phyloP scores from a whole-genome alignment of 2,113 vertebrate genomes.

The Vanacampus margaritifer region DNA sequence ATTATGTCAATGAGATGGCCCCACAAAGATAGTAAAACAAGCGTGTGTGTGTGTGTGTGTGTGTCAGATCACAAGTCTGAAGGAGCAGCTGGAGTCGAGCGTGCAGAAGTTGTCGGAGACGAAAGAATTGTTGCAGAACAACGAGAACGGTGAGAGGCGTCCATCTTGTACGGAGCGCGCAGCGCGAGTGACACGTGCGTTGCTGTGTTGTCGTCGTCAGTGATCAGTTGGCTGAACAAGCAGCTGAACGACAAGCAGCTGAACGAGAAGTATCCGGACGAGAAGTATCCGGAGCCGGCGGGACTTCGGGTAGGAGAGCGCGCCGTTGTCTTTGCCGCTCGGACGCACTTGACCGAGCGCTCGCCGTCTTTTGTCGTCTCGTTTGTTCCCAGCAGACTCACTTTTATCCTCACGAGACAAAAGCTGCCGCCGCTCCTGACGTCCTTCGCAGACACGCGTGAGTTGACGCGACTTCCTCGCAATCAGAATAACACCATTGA shows the following conservation, averaged over 20 bases:
- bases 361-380: neutral
- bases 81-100: neutral
- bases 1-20: no score
- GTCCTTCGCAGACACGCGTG: neutral
- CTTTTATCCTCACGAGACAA: neutral
- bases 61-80: neutral
- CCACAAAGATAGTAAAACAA: no score
- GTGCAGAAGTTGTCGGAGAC: neutral
- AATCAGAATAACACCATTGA: neutral
- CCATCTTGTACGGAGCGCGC: rapidly evolving
- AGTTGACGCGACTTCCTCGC: neutral
- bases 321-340: neutral
- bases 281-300: neutral
- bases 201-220: neutral
- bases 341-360: neutral
- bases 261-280: neutral
- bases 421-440: neutral
- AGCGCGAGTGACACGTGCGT: neutral
- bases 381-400: neutral
- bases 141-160: neutral
- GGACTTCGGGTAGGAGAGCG: neutral
- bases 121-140: neutral
- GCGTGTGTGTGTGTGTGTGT: neutral
- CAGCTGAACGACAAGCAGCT: neutral
- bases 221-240: neutral